A percentile compares a stretch with the other conserved stretches of the same genome.
Evolutionary conservation across 2,113 vertebrate species (phyloP).

Genomic region (Pimephales promelas): DNA sequence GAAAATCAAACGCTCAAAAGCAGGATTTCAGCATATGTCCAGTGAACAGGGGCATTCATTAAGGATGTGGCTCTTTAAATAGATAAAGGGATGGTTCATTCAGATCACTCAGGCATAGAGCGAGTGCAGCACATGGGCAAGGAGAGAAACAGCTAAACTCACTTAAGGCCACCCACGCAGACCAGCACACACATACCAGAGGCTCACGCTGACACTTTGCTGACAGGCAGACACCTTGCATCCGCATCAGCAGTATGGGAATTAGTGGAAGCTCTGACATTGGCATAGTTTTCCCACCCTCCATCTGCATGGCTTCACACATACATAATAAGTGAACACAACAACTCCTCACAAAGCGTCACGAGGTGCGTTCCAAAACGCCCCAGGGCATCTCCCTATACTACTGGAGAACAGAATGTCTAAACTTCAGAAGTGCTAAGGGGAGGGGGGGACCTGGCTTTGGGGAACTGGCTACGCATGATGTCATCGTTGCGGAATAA

Average conservation of each 20-base stretch:
- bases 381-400: neutral
- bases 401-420: constrained; percentile 14
- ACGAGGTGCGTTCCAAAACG: neutral
- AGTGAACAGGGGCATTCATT: constrained; percentile 2
- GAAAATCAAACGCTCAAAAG: constrained; percentile 3
- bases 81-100: constrained; percentile 15
- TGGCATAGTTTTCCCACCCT: constrained; percentile 19
- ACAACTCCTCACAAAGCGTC: neutral
- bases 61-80: constrained; percentile 39
- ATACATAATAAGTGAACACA: constrained; percentile 23
- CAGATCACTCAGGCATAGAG: constrained; percentile 18
- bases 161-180: constrained; percentile 56
- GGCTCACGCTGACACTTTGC: constrained; percentile 40
- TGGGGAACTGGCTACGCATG: constrained; percentile 34
- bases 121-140: neutral
- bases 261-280: constrained; percentile 34
- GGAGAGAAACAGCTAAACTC: constrained; percentile 55
- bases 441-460: neutral
- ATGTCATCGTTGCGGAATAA: constrained; percentile 44
- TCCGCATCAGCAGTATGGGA: constrained; percentile 31
- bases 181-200: constrained; percentile 39
- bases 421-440: constrained; percentile 4
- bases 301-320: constrained; percentile 29
- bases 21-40: constrained; percentile 2
- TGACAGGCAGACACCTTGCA: constrained; percentile 42